phyloP scores from a whole-genome alignment of 1,140 invertebrate genomes.

The Lucilia cuprina region DNA sequence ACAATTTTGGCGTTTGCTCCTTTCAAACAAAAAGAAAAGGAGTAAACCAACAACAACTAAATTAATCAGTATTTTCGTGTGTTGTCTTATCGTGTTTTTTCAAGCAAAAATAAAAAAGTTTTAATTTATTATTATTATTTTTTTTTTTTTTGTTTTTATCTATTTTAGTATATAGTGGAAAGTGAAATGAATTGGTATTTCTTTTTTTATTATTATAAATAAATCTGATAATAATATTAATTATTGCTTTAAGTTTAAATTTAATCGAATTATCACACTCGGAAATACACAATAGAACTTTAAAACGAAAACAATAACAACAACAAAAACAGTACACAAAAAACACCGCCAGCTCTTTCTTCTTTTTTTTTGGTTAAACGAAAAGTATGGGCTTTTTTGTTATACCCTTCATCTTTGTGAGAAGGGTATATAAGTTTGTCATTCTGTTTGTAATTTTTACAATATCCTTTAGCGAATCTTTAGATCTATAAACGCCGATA shows the following conservation, averaged over 20 bases:
- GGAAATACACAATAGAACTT: neutral
- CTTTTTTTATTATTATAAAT: neutral
- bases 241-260: neutral
- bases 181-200: neutral
- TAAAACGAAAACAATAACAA: neutral
- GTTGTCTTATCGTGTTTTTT: neutral
- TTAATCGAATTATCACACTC: conserved; percentile 2
- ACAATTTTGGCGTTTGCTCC: neutral
- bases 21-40: neutral
- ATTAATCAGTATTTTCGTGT: neutral
- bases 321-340: neutral
- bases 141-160: neutral
- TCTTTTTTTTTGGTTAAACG: too few species aligned
- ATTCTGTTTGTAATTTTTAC: too few species aligned
- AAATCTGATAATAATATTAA: conserved; percentile 9
- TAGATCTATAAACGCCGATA: too few species aligned
- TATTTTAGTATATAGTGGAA: neutral
- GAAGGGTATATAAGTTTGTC: too few species aligned
- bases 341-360: neutral
- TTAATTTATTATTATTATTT: too few species aligned
- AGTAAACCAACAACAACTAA: neutral
- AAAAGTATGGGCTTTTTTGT: too few species aligned
- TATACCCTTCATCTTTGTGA: too few species aligned
- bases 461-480: too few species aligned
- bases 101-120: too few species aligned